Conservation (phyloP, 2,113 vertebrate genomes). For the Apteryx owenii region DNA sequence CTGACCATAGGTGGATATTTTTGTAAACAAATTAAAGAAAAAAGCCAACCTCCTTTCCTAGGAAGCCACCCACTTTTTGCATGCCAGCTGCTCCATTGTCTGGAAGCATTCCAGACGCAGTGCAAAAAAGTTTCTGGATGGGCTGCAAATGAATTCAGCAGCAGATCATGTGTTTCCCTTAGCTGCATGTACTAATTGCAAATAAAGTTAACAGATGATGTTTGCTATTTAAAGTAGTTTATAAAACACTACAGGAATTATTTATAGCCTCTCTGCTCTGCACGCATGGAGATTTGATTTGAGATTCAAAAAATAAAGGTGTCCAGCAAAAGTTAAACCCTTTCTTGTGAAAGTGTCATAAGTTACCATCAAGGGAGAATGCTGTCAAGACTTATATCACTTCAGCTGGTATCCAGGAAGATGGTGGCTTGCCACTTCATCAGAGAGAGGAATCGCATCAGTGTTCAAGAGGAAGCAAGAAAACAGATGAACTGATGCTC, state of each 20-base stretch:
- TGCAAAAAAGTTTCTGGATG: constrained; percentile 65
- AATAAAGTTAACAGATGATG: constrained; percentile 56
- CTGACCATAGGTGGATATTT: background rate
- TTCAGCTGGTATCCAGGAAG: constrained; percentile 17
- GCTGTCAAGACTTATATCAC: background rate
- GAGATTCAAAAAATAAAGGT: background rate
- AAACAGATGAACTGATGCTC: background rate
- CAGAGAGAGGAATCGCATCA: background rate
- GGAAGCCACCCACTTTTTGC: constrained; percentile 55
- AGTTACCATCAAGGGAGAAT: background rate
- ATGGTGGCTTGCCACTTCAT: background rate
- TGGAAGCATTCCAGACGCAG: constrained; percentile 67
- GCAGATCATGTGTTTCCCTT: constrained; percentile 62
- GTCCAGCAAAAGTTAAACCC: background rate
- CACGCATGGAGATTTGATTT: background rate
- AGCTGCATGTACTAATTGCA: constrained; percentile 51
- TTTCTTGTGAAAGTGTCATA: constrained; percentile 10
- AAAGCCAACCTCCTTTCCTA: background rate
- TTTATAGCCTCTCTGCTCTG: constrained; percentile 15
- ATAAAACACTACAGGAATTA: constrained; percentile 45
- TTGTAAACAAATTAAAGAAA: background rate
- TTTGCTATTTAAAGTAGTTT: constrained; percentile 45
- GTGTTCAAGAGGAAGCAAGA: background rate
- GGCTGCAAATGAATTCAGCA: constrained; percentile 66
- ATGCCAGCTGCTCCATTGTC: constrained; percentile 53